Evolutionary conservation across 2,888 invertebrate genomes (phyloP).

Genomic region (Acrocyrtus sp.): DNA sequence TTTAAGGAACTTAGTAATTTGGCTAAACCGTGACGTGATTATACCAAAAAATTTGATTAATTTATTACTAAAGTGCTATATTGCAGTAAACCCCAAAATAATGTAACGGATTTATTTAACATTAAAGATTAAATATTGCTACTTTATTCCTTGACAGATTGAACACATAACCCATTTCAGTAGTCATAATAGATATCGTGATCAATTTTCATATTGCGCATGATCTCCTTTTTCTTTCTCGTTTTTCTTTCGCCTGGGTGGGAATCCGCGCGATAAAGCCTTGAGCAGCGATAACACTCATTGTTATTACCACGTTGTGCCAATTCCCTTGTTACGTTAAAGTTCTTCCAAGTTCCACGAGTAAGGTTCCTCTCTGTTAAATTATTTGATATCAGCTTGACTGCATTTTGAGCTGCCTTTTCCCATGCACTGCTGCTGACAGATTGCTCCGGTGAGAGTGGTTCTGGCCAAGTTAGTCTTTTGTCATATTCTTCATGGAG

Average conservation of each 20-base stretch:
- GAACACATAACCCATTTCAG: no score
- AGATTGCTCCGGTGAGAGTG: background rate
- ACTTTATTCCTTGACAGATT: no score
- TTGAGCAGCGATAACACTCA: no score
- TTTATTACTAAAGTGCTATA: no score
- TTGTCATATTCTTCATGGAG: background rate
- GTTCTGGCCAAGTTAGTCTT: background rate
- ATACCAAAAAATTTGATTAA: no score
- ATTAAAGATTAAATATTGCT: no score
- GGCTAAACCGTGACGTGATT: no score
- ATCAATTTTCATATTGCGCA: slow-evolving; percentile 23
- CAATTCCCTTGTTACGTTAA: slow-evolving; percentile 5
- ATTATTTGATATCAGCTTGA: slow-evolving; percentile 22
- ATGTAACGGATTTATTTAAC: no score
- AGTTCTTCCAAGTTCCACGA: background rate
- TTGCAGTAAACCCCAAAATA: no score
- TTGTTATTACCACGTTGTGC: slow-evolving; percentile 7
- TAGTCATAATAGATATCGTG: no score
- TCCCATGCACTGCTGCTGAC: background rate
- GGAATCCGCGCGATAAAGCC: no score
- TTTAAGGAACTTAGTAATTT: no score
- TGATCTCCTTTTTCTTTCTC: slow-evolving; percentile 22
- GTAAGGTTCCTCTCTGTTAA: slow-evolving; percentile 29
- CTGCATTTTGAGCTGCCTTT: slow-evolving; percentile 26
- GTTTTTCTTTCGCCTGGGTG: slow-evolving; percentile 7